Conservation (phyloP, 2,888 invertebrate species). For the Pterostichus niger region DNA sequence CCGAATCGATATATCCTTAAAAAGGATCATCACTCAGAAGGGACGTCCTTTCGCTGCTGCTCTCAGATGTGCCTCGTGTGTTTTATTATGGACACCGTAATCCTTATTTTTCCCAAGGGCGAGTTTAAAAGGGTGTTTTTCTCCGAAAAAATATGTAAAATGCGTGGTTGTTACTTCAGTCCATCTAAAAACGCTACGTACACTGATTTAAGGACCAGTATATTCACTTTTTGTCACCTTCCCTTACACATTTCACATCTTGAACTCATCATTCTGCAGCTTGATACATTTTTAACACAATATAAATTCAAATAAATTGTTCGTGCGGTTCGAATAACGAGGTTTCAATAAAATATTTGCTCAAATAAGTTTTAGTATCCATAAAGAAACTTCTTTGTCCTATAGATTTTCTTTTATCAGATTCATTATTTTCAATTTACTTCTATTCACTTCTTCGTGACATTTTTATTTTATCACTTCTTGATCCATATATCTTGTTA, state of each 20-base stretch:
- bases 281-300: too few relatives aligned
- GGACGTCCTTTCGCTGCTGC: conserved; percentile 24
- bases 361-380: conserved; percentile 8
- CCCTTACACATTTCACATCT: too few relatives aligned
- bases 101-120: conserved; percentile 63
- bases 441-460: conserved; percentile 55
- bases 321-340: background rate
- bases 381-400: conserved; percentile 30
- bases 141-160: conserved; percentile 65
- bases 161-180: conserved; percentile 8
- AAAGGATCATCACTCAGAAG: conserved; percentile 65
- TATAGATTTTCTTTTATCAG: conserved; percentile 54
- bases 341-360: conserved; percentile 18
- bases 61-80: conserved; percentile 53
- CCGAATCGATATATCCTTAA: conserved; percentile 65
- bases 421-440: conserved; percentile 63
- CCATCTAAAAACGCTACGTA: conserved; percentile 49
- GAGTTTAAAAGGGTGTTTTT: conserved; percentile 63
- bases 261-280: too few relatives aligned
- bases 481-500: conserved; percentile 57
- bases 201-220: conserved; percentile 17
- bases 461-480: conserved; percentile 60
- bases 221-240: conserved; percentile 3
- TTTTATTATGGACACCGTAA: conserved; percentile 65
- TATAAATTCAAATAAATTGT: too few relatives aligned